phyloP scores from a whole-genome alignment of 1,140 invertebrate genomes.

The Pseudoatta argentina region DNA sequence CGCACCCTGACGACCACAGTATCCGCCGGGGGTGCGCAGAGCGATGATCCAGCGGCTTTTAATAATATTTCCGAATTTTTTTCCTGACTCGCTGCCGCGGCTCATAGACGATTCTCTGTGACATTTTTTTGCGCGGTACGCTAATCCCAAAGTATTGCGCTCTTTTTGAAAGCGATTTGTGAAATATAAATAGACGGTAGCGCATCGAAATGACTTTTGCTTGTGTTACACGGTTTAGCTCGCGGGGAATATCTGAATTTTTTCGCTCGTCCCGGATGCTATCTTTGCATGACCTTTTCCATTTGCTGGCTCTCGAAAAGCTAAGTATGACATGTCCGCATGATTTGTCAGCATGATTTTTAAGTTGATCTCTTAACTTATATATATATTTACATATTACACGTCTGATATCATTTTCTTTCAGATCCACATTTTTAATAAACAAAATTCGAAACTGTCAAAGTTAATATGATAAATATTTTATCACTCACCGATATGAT shows the following conservation, averaged over 20 bases:
- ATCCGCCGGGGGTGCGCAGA: slow-evolving; percentile 5
- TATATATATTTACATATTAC: not conserved
- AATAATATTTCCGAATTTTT: slow-evolving; percentile 79
- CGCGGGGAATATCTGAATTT: slow-evolving; percentile 48
- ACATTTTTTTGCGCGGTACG: slow-evolving; percentile 71
- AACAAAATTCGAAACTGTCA: not conserved
- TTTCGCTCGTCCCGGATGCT: slow-evolving; percentile 37
- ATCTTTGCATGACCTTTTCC: slow-evolving; percentile 45
- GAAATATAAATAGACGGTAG: slow-evolving; percentile 81
- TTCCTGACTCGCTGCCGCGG: slow-evolving; percentile 54
- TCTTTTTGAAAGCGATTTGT: slow-evolving; percentile 81
- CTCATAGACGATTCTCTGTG: slow-evolving; percentile 75
- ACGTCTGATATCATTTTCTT: not conserved
- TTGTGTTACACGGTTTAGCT: slow-evolving; percentile 59
- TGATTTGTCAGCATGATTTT: not conserved
- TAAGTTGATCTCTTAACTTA: not conserved
- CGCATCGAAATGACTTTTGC: slow-evolving; percentile 79
- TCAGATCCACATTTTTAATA: not conserved
- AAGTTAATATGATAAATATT: not conserved
- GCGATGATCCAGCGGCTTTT: slow-evolving; percentile 74
- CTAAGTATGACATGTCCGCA: slow-evolving; percentile 10
- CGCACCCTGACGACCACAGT: slow-evolving; percentile 46
- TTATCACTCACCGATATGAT: not conserved
- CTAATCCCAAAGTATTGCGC: slow-evolving; percentile 81
- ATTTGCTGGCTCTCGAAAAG: slow-evolving; percentile 33